Percentiles rank a stretch among this genome's conserved stretches.
phyloP scores from a whole-genome alignment of 1,140 invertebrate species.

The Polypedilum pembai region DNA sequence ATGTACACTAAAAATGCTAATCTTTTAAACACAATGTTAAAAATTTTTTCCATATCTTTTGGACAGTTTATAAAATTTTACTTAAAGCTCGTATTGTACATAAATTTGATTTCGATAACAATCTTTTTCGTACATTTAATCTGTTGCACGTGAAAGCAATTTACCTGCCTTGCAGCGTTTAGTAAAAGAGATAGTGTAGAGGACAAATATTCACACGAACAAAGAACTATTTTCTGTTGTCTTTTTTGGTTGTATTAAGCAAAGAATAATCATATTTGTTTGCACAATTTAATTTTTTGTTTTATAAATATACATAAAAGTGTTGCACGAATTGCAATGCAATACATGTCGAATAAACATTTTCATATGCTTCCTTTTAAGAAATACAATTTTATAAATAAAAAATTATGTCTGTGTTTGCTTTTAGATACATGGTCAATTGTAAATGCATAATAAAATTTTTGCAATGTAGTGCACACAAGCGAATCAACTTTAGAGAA shows the following conservation, averaged over 20 bases:
- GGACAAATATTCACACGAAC: not conserved
- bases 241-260: not conserved
- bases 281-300: not conserved
- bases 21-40: too few species aligned
- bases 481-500: too few species aligned
- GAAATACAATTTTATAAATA: too few species aligned
- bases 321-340: not conserved
- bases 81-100: not conserved
- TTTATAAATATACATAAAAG: not conserved
- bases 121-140: slow-evolving; percentile 10
- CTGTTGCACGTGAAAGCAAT: slow-evolving; percentile 10
- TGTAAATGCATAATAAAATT: too few species aligned
- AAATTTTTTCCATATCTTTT: not conserved
- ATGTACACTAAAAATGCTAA: too few species aligned
- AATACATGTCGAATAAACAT: not conserved
- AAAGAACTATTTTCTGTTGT: too few species aligned
- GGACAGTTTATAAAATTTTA: slow-evolving; percentile 1
- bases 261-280: not conserved
- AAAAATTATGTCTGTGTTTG: too few species aligned
- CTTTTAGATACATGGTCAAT: too few species aligned
- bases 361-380: too few species aligned
- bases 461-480: too few species aligned
- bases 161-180: not conserved
- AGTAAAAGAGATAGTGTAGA: not conserved
- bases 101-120: not conserved